Percentiles rank a stretch among this genome's conserved stretches.
Conservation (phyloP, 2,888 invertebrate genomes). For the Crioceris asparagi region DNA sequence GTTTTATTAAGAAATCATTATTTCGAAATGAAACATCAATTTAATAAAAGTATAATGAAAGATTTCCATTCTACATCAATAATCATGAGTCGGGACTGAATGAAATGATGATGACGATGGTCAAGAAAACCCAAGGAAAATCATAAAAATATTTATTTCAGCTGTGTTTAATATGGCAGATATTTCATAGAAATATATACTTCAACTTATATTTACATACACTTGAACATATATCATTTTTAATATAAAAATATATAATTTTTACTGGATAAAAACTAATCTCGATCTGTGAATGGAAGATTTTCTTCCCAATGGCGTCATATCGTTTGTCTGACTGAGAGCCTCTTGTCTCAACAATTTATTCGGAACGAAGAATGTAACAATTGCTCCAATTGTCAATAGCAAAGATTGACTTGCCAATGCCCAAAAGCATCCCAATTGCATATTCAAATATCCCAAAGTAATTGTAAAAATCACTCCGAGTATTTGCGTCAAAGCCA, state of each 20-base stretch:
- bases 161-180: no score
- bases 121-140: no score
- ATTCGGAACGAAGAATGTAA: conserved; percentile 24
- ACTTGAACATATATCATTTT: no score
- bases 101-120: no score
- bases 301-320: not conserved
- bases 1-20: no score
- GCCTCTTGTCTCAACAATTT: conserved; percentile 22
- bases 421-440: conserved; percentile 23
- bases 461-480: conserved; percentile 17
- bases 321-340: conserved; percentile 7
- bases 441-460: conserved; percentile 19
- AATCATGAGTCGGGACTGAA: no score
- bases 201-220: no score
- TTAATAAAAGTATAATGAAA: no score
- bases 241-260: not conserved
- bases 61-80: no score
- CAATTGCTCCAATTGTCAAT: conserved; percentile 21
- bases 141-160: no score
- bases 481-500: conserved; percentile 20
- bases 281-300: not conserved
- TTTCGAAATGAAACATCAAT: no score
- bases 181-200: no score
- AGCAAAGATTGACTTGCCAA: conserved; percentile 19
- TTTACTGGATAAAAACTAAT: not conserved